Evolutionary conservation across 1,140 invertebrate genomes (phyloP), one percentile per base, ranked within the genome.

Genomic region (Drosophila equinoxialis): DNA sequence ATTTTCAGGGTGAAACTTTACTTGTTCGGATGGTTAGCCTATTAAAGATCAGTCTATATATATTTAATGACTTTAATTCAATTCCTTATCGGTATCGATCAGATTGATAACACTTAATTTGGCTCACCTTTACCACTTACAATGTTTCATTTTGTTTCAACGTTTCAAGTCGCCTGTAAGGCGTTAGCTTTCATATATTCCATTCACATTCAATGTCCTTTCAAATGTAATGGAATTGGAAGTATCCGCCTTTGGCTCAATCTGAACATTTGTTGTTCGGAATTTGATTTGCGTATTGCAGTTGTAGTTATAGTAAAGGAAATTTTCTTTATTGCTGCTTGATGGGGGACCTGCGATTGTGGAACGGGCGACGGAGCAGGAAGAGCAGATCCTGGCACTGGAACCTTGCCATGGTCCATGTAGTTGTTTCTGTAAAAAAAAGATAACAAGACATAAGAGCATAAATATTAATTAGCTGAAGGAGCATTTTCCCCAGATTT

Each of bases 121-220:
- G 30, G 5, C 30, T 30, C 5, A 6, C 6, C 30, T 30, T 6
- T 30, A 30, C 5, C 30, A 77, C 74, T 77, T 59, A 77, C 74
- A 77, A 73, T 77, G 74, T 77, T 73, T 77, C 74, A 77, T 77
- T 73, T 68, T 73, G 37, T 77, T 55, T 48, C 1, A 35, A 55
- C 33, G 45, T 4, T 48, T 37, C 6, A 20, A 20, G 17, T 17
- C 45, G 14, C 45, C 45, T 1, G 7, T 11, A 23, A 23, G 45
- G 45, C 45, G 45, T 51, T 8, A 11, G 17, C 8, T 11, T 17
- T 51, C 45, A 23, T 48, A 3, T 51, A 51, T 20, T 51, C 17
- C 45, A 51, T 23, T 20, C 3, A 11, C 45, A 51, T 20, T 20
- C 45, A 51, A 20, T 51, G 17, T 8, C 20, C 45, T 51, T 20